Percentiles rank a stretch among this genome's conserved stretches.
These are phyloP conservation scores for Atethmia centrago DNA, from an alignment of 2,888 invertebrate species.

Conservation along the genomic window DNA sequence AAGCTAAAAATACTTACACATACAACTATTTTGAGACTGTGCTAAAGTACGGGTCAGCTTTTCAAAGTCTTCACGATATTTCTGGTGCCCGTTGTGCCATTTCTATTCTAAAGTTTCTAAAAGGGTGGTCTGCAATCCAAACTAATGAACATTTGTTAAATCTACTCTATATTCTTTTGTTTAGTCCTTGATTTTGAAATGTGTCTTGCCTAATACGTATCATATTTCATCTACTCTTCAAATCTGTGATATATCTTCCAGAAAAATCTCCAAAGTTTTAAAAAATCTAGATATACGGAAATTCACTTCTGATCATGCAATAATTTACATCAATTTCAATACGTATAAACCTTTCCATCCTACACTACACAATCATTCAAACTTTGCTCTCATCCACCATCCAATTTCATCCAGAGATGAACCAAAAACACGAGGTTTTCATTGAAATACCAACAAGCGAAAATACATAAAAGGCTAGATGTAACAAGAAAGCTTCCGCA, in stretches of 20 bases:
- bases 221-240: neutral
- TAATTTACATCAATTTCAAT: neutral
- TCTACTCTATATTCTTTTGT: neutral
- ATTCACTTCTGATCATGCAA: neutral
- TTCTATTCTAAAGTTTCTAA: neutral
- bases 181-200: neutral
- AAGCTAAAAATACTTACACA: slow-evolving; percentile 46
- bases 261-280: too few species aligned
- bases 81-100: neutral
- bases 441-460: slow-evolving; percentile 46
- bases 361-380: neutral
- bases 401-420: neutral
- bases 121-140: too few species aligned
- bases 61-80: neutral
- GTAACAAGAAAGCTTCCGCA: slow-evolving; percentile 27
- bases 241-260: neutral
- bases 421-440: slow-evolving; percentile 30
- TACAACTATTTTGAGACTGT: slow-evolving; percentile 10
- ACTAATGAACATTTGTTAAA: neutral
- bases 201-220: neutral
- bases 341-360: neutral
- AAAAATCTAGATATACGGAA: neutral
- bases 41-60: slow-evolving; percentile 14
- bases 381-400: neutral
- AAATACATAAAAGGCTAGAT: slow-evolving; percentile 39